phyloP scores from a whole-genome alignment of 2,888 invertebrate species.

The Acanthosepion esculentum region DNA sequence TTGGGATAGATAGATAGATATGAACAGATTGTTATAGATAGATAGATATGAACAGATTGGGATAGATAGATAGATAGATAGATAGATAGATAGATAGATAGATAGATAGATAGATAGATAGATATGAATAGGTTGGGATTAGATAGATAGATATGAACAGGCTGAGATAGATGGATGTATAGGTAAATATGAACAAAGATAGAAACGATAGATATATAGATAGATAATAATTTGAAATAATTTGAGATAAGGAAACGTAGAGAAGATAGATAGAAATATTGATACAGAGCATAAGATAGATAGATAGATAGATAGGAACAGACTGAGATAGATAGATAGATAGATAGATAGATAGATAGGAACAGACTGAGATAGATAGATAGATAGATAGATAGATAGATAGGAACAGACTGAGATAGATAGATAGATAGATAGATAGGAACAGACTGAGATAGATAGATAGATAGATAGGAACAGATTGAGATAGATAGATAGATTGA shows the following conservation, averaged over 20 bases:
- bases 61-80: too few relatives aligned
- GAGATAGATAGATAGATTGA: neutral
- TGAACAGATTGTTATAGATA: too few relatives aligned
- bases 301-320: too few relatives aligned
- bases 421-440: neutral
- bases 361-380: neutral
- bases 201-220: neutral
- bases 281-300: too few relatives aligned
- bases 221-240: too few relatives aligned
- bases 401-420: neutral
- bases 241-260: too few relatives aligned
- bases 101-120: neutral
- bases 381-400: neutral
- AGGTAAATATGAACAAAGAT: neutral
- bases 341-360: neutral
- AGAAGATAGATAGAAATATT: too few relatives aligned
- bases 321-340: neutral
- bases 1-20: neutral
- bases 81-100: too few relatives aligned
- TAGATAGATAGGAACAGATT: neutral
- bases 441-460: neutral
- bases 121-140: neutral
- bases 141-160: neutral
- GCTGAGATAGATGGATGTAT: rapidly evolving
- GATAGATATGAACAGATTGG: too few relatives aligned